Base-by-base conservation (phyloP, 2,797 vertebrate genomes). In the Eremophila alpestris region DNA sequence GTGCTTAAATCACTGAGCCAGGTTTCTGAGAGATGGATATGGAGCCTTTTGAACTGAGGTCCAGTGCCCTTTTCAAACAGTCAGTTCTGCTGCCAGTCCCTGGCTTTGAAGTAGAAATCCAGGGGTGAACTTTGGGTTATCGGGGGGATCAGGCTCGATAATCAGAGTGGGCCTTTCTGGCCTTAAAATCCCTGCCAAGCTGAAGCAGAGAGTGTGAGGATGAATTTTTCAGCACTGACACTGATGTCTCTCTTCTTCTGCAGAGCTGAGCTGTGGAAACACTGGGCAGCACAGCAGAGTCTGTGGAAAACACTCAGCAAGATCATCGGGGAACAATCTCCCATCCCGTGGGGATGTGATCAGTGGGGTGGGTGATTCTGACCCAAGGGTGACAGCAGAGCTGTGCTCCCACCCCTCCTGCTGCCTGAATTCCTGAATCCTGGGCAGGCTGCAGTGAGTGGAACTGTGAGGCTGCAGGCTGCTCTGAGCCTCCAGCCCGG, bases 51-150 rank as follows among this genome's bases (percentile, higher is more conserved):
- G 74, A 95, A 73, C 64, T 51, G 87, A 87, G 82, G 68, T 59
- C 67, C 81, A 22, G 59, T 22, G 76, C 74, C 70, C 56, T 84
- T 79, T 79, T 56, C 75, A 84, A 63, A 41, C 36, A 13, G 18
- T 38, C 71, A 13, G 41, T n/a, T 52, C 93, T 83, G 65, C 74
- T 85, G 84, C 73, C 76, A 32, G 79, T 22, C 49, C 6, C 38
- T 45, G 55, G 40, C 82, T 91, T 94, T 94, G 91, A 91, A 88
- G 93, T 78, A 19, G 77, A 78, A 83, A 58, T 49, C 83, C 80
- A 24, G 32, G 46, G 30, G 46, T 48, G 91, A 95, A 43, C 64
- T 90, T 63, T 58, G 85, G 63, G 80, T 85, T 88, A 91, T 96
- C 40, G 1, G 64, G 27, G 68, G 60, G 64, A 87, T 96, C 45